phyloP scores from a whole-genome alignment of 1,140 invertebrate species.

The Ectropis grisescens region DNA sequence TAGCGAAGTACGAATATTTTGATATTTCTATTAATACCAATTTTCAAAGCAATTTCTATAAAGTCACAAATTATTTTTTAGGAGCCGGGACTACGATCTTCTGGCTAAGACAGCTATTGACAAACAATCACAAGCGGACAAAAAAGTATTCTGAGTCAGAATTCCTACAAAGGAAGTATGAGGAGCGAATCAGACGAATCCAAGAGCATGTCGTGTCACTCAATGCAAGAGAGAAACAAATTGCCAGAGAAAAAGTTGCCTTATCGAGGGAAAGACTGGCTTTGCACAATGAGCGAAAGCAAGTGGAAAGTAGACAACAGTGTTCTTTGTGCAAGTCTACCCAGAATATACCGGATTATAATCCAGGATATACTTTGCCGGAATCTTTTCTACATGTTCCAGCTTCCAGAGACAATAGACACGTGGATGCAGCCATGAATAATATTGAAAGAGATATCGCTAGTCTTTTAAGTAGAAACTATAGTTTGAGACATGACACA shows the following conservation, averaged over 20 bases:
- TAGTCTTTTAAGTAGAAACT: conserved; percentile 31
- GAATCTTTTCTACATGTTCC: conserved; percentile 21
- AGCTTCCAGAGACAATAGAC: conserved; percentile 27
- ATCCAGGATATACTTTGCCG: conserved; percentile 17
- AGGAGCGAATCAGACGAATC: conserved; percentile 55
- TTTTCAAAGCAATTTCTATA: too few relatives aligned
- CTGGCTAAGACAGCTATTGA: conserved; percentile 56
- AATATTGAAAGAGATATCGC: conserved; percentile 51
- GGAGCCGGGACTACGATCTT: conserved; percentile 56
- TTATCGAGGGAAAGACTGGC: conserved; percentile 56
- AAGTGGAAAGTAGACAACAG: conserved; percentile 41
- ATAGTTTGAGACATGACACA: conserved; percentile 20
- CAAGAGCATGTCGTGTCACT: conserved; percentile 62
- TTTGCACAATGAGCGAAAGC: conserved; percentile 57
- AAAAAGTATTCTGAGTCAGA: conserved; percentile 57
- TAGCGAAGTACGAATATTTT: conserved; percentile 38
- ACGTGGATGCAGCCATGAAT: conserved; percentile 24
- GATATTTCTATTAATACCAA: too few relatives aligned
- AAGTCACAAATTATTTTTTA: too few relatives aligned
- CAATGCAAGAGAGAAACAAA: conserved; percentile 59
- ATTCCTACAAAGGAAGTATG: conserved; percentile 53
- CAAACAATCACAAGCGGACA: conserved; percentile 57
- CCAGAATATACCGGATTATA: conserved; percentile 26
- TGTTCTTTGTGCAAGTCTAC: conserved; percentile 50
- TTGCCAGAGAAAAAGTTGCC: conserved; percentile 62